Base-by-base conservation (phyloP, 2,113 vertebrate species). In the Orycteropus afer region DNA sequence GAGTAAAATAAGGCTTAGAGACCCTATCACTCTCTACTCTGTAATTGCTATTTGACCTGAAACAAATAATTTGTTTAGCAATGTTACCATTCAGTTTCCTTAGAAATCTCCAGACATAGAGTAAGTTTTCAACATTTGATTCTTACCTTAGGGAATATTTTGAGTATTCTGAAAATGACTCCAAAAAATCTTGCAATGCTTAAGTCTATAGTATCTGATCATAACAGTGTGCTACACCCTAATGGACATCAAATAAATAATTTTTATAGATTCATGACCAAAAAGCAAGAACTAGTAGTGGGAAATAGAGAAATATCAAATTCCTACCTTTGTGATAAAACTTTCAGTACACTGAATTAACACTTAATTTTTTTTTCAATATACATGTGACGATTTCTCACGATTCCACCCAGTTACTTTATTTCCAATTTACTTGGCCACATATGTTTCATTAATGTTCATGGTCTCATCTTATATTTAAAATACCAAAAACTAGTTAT, bases 161-260 rank as follows among this genome's bases (percentile, higher is more conserved):
- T 82, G 15, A 86, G 49, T 23, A 47, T 18, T 76, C 71, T 82
- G 3, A n/a, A 63, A 86, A 76, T 71, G 14, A 82, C 23, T 86
- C n/a, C 37, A 78, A 76, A 65, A 80, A 53, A 45, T 20, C 23
- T 89, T 87, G 5, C 11, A 69, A 23, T 76, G 22, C 55, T 91
- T 6, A 67, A 79, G 40, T 55, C 13, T 80, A 15, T 74, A 29
- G 91, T 9, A 73, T 10, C 15, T 63, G n/a, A 76, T 1, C 0
- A 4, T 40, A 55, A 55, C 1, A 80, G 37, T 90, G 4, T 53
- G 11, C 78, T 89, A 65, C 3, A 42, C 29, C n/a, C n/a, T n/a
- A n/a, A n/a, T n/a, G n/a, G n/a, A n/a, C n/a, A n/a, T 49, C 5
- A 86, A 59, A 79, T 92, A 63, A 51, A 89, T 90, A 86, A 37